Evolutionary conservation across 1,140 invertebrate genomes (phyloP), one percentile per base, ranked within the genome.

Genomic region (Aphis craccivora): DNA sequence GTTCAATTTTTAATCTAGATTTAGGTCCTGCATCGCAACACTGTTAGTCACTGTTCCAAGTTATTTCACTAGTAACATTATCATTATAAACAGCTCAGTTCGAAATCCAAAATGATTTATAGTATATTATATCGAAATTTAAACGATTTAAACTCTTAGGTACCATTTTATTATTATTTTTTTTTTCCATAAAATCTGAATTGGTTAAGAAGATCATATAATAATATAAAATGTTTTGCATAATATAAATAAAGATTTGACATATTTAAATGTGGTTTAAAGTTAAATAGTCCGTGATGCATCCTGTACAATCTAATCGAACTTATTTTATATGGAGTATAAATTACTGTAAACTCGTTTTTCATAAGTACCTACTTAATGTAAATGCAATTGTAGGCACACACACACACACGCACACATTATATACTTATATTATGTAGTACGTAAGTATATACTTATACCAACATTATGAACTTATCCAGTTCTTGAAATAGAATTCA

Each of bases 291-390:
- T n/a, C 30, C 14, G 5, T n/a, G 60, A 18, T 35, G n/a, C 60
- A 76, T 76, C 14, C 60, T n/a, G 30, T n/a, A 76, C 30, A 76
- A 76, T 76, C 60, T 76, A 76, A 76, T 76, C 60, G 30, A 76
- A 76, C n/a, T 76, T 76, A 76, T n/a, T 76, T 35, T n/a, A 76
- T 76, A n/a, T 76, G 60, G 60, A 35, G 60, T 76, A 76, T 76
- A 76, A 76, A 76, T 76, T 76, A 76, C 60, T n/a, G 60, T 76
- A n/a, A 76, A 76, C 60, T 76, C 60, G 60, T 76, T 76, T 76
- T 76, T 76, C 30, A 76, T 76, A 76, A 76, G 60, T 35, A 76
- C 60, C 60, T 76, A 76, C 60, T 76, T 76, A 76, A 76, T 76
- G 60, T 76, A 76, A 76, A 76, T 76, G 30, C 60, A 76, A 76